These are phyloP conservation scores for Seladonia tumulorum DNA, from an alignment of 2,888 invertebrate genomes.

Conservation along the genomic window DNA sequence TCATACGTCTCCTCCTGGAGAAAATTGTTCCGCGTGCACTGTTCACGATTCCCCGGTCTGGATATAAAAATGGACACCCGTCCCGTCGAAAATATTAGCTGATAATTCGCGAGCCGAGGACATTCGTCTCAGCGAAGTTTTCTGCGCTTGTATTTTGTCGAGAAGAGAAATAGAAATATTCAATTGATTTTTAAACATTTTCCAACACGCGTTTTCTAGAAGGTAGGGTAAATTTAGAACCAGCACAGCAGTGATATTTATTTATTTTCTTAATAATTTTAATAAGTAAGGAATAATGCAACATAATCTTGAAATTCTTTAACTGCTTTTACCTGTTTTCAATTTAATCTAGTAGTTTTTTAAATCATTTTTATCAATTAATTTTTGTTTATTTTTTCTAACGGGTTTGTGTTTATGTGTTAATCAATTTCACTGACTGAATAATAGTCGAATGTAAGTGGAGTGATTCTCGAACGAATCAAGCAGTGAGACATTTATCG, in stretches of 20 bases:
- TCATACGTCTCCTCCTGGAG: background rate
- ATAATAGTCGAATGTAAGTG: background rate
- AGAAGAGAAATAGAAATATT: background rate
- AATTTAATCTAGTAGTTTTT: background rate
- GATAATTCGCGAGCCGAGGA: background rate
- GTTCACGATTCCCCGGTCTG: background rate
- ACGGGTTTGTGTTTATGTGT: background rate
- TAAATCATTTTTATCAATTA: too few relatives aligned
- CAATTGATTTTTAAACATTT: background rate
- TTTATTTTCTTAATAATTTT: too few relatives aligned
- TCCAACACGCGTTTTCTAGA: background rate
- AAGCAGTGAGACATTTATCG: background rate
- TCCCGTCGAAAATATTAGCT: background rate
- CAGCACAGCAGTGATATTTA: too few relatives aligned
- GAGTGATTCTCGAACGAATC: background rate
- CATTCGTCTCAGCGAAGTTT: background rate
- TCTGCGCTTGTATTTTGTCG: background rate
- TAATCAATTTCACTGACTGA: background rate
- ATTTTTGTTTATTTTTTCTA: too few relatives aligned
- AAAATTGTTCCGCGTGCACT: slow-evolving; percentile 1
- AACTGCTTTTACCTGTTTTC: background rate
- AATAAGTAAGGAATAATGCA: too few relatives aligned
- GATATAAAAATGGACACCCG: background rate
- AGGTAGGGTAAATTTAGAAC: too few relatives aligned
- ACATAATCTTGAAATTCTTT: too few relatives aligned